Conservation (phyloP, 2,797 vertebrate genomes). For the Hyperoplus lanceolatus region DNA sequence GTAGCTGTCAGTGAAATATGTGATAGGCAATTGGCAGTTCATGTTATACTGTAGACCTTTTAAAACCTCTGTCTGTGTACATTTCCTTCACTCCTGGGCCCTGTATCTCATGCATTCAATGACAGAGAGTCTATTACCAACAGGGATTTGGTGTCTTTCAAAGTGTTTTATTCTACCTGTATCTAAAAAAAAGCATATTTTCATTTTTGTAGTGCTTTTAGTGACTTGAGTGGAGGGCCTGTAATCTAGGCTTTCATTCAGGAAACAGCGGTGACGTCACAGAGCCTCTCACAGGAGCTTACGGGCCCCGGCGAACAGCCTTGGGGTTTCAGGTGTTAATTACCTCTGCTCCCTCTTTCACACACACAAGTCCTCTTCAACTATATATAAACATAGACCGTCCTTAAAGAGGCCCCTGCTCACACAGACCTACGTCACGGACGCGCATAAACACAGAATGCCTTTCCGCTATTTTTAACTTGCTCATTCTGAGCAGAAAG, state of each 20-base stretch:
- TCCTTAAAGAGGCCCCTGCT: constrained; percentile 57
- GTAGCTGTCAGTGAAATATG: constrained; percentile 67
- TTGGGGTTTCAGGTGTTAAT: constrained; percentile 78
- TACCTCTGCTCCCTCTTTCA: constrained; percentile 63
- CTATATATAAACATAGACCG: constrained; percentile 69
- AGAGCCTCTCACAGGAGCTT: constrained; percentile 56
- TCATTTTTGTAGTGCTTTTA: constrained; percentile 14
- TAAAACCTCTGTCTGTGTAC: constrained; percentile 24
- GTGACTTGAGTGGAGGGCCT: constrained; percentile 48
- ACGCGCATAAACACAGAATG: constrained; percentile 13
- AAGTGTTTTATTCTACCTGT: constrained; percentile 15
- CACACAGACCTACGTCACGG: constrained; percentile 61
- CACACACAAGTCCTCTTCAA: constrained; percentile 65
- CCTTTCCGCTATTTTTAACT: constrained; percentile 75
- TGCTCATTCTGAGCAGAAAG: constrained; percentile 53
- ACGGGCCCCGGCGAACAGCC: constrained; percentile 33
- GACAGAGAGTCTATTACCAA: constrained; percentile 9
- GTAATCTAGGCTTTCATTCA: constrained; percentile 64
- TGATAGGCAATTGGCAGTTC: constrained; percentile 61
- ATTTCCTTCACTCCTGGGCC: constrained; percentile 14
- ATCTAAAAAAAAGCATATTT: not conserved
- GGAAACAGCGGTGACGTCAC: constrained; percentile 63
- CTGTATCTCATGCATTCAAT: constrained; percentile 5
- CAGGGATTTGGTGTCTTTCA: constrained; percentile 27
- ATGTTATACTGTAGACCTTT: constrained; percentile 49